Conservation (phyloP, 1,140 invertebrate genomes). For the Halesus radiatus region DNA sequence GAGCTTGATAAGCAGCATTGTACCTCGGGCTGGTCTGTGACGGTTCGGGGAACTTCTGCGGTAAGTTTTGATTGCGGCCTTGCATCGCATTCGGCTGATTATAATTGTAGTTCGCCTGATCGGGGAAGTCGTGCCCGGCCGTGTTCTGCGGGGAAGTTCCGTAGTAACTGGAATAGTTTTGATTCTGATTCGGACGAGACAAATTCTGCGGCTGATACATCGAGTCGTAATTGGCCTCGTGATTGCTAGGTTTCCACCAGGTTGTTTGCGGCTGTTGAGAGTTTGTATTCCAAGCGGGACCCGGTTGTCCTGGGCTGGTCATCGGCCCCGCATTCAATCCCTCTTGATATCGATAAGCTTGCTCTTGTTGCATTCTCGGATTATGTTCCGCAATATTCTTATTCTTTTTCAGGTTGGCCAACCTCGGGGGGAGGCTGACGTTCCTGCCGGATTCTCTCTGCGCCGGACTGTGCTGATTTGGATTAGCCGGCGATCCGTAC, state of each 20-base stretch:
- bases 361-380: conserved; percentile 5
- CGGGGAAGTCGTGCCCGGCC: background rate
- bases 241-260: conserved; percentile 38
- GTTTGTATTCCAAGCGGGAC: background rate
- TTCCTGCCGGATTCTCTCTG: no score
- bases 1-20: background rate
- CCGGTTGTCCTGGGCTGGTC: background rate
- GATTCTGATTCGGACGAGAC: background rate
- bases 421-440: conserved; percentile 66
- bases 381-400: conserved; percentile 29
- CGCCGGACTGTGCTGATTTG: conserved; percentile 38
- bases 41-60: background rate
- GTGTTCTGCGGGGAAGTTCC: background rate
- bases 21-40: background rate
- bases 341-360: background rate
- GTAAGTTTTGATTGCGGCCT: background rate
- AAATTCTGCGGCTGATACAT: conserved; percentile 17
- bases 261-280: conserved; percentile 22
- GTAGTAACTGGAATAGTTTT: conserved; percentile 18
- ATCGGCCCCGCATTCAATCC: no score
- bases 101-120: conserved; percentile 17
- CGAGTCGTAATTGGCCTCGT: conserved; percentile 14
- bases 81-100: background rate
- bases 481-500: conserved; percentile 22
- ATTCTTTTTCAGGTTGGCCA: conserved; percentile 54